Evolutionary conservation across 2,888 invertebrate species (phyloP), one percentile per base, ranked within the genome.

Genomic region (Halictus ligatus): DNA sequence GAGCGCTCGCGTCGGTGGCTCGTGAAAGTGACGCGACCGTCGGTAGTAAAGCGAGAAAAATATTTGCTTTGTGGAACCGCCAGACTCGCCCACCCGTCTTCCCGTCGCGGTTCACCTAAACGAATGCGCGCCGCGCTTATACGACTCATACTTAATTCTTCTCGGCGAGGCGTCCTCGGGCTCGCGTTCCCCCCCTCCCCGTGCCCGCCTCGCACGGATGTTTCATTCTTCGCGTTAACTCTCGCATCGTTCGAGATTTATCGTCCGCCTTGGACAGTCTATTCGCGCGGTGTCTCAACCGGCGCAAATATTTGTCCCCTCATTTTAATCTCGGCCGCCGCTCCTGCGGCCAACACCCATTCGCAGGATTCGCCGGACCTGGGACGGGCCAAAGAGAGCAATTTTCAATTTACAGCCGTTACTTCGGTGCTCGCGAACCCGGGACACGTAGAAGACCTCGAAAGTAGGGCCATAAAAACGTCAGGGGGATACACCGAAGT

Each of bases 31-130:
- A 89, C 86, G 83, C 85, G 81, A 83, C 84, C 86, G 82, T 64
- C 80, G 86, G 89, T 89, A 91, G 87, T 92, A 91, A 93, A 92
- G 91, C 84, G 88, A 90, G 90, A 90, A 90, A 92, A 92, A 92
- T 93, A 93, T 93, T 93, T 92, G 89, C 92, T 92, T 90, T 88
- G 88, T 85, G 86, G 88, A 86, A 86, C 87, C 88, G 87, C 87
- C 89, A 72, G 86, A 84, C 83, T 75, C 84, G 85, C 85, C 86
- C 86, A 85, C 80, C 77, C 78, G 78, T 80, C 76, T 76, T 73
- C 84, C 43, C 60, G 77, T 64, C 73, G 54, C 78, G 81, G 60
- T 83, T 72, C 78, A 13, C 80, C 75, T 29, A 48, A 76, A 58
- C 84, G 75, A 81, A 81, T 35, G 18, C 78, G 21, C 77, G 25